phyloP scores from a whole-genome alignment of 2,888 invertebrate genomes.

The Dinocampus coccinellae region DNA sequence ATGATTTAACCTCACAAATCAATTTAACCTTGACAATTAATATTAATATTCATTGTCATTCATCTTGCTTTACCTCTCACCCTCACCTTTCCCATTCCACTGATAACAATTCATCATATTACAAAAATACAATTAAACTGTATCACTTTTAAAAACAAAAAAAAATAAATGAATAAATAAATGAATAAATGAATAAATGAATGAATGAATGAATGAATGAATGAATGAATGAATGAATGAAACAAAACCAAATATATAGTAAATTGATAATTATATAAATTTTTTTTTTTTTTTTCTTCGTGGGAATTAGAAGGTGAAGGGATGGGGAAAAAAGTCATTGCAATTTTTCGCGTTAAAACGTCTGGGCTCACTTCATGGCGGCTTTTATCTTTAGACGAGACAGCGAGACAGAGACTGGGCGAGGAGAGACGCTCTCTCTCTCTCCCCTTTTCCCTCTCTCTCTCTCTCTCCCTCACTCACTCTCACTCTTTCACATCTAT shows the following conservation, averaged over 20 bases:
- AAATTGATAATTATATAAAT: no score
- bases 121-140: no score
- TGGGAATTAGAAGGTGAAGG: no score
- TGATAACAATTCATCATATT: neutral
- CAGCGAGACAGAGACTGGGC: conserved; percentile 34
- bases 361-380: conserved; percentile 28
- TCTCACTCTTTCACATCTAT: no score
- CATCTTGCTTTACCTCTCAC: neutral
- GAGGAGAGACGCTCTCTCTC: conserved; percentile 20
- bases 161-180: no score
- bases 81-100: neutral
- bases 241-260: no score
- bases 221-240: no score
- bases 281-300: no score
- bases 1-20: neutral
- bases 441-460: neutral
- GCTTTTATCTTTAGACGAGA: conserved; percentile 39
- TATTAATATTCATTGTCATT: neutral
- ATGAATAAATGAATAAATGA: no score
- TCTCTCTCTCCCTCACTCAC: conserved; percentile 16
- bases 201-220: no score
- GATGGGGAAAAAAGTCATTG: neutral
- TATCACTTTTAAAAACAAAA: no score
- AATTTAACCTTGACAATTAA: neutral
- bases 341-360: conserved; percentile 26